Conservation (phyloP, 2,888 invertebrate species). For the Lepidocyrtoides sp. region DNA sequence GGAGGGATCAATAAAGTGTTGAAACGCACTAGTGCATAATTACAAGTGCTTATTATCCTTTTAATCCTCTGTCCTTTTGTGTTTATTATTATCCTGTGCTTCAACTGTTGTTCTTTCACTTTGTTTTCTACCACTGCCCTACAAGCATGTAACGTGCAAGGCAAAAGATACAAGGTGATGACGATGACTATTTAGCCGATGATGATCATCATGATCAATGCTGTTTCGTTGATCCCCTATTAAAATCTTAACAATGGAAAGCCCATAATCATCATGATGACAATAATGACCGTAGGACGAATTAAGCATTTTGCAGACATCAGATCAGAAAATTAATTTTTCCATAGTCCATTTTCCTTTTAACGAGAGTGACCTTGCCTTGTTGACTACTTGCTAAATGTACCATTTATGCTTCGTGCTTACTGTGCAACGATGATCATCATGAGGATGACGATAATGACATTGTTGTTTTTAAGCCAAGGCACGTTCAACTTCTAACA, state of each 20-base stretch:
- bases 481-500: conserved; percentile 21
- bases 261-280: neutral
- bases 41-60: conserved; percentile 65
- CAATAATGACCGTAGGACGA: conserved; percentile 25
- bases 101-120: conserved; percentile 53
- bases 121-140: neutral
- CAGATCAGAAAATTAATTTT: neutral
- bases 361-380: conserved; percentile 78
- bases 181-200: neutral
- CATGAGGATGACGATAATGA: neutral
- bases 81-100: conserved; percentile 49
- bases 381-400: conserved; percentile 52
- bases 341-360: neutral
- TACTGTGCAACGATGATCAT: neutral
- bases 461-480: conserved; percentile 60
- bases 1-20: conserved; percentile 72
- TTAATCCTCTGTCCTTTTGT: conserved; percentile 58
- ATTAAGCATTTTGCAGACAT: too few species aligned
- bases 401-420: neutral
- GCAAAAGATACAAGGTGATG: neutral
- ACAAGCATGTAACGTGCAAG: too few species aligned
- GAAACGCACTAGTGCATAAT: conserved; percentile 43
- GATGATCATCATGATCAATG: neutral
- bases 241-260: conserved; percentile 19
- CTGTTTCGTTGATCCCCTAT: conserved; percentile 43